These are phyloP conservation scores for Lipophrys pholis DNA, from an alignment of 2,113 vertebrate species.

Conservation along the genomic window DNA sequence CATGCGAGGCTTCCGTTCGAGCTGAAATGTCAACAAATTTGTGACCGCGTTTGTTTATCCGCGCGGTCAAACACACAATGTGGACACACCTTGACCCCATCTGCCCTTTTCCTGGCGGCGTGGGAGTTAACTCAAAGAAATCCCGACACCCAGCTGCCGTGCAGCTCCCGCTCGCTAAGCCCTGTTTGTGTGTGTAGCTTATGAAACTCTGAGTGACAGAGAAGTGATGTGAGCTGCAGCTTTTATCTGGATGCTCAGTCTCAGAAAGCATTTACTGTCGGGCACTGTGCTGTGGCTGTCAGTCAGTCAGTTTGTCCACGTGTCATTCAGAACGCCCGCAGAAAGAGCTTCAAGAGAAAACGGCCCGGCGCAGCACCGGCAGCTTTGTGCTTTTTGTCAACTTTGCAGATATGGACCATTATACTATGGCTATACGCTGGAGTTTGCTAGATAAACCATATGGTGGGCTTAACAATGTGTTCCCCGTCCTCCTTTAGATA, in stretches of 20 bases:
- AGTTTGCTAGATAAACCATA: conserved; percentile 72
- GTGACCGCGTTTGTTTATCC: conserved; percentile 19
- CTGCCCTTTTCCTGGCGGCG: conserved; percentile 22
- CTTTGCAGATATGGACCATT: conserved; percentile 65
- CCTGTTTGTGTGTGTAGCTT: conserved; percentile 48
- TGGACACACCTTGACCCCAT: conserved; percentile 28
- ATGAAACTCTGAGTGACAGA: conserved; percentile 66
- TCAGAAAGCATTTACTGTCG: conserved; percentile 55
- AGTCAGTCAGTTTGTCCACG: conserved; percentile 65
- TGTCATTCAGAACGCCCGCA: conserved; percentile 62
- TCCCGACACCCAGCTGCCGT: conserved; percentile 7
- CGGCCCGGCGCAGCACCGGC: conserved; percentile 4
- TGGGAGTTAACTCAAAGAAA: conserved; percentile 19
- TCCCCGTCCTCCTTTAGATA: conserved; percentile 61
- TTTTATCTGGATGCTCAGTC: conserved; percentile 75
- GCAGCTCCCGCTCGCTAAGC: conserved; percentile 24
- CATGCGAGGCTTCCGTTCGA: background rate
- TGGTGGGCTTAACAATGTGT: conserved; percentile 62
- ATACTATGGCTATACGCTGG: conserved; percentile 46
- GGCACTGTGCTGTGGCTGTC: conserved; percentile 59
- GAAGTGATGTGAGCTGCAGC: conserved; percentile 58
- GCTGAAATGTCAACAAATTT: conserved; percentile 54
- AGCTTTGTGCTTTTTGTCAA: conserved; percentile 46
- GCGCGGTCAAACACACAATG: conserved; percentile 1
- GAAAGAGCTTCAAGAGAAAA: conserved; percentile 54